A percentile compares a stretch with the other conserved stretches of the same genome.
phyloP scores from a whole-genome alignment of 2,888 invertebrate species.

The Drosophila conformis region DNA sequence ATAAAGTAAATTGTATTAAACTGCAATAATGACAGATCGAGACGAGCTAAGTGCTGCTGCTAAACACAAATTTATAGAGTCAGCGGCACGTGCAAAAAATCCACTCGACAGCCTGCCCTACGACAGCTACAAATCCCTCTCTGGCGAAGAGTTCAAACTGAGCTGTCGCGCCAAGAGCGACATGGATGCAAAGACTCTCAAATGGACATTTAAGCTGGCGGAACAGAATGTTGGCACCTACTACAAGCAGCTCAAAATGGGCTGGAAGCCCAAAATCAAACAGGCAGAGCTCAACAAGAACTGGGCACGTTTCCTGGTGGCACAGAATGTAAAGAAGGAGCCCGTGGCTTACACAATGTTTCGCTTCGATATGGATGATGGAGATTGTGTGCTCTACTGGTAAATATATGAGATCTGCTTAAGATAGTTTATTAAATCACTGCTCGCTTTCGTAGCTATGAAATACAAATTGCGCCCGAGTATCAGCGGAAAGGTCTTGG shows the following conservation, averaged over 20 bases:
- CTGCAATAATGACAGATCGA: slow-evolving; percentile 67
- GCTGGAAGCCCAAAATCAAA: slow-evolving; percentile 89
- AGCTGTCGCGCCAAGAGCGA: slow-evolving; percentile 81
- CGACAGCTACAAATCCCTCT: slow-evolving; percentile 63
- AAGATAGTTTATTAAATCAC: background rate
- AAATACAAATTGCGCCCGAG: slow-evolving; percentile 90
- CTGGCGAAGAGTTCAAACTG: slow-evolving; percentile 70
- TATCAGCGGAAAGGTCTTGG: slow-evolving; percentile 91
- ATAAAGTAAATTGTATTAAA: background rate
- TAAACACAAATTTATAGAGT: slow-evolving; percentile 83
- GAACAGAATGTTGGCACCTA: slow-evolving; percentile 83
- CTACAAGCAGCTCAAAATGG: slow-evolving; percentile 85
- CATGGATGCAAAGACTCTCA: slow-evolving; percentile 80
- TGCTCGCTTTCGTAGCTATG: slow-evolving; percentile 87
- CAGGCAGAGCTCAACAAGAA: slow-evolving; percentile 88
- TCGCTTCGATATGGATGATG: slow-evolving; percentile 90
- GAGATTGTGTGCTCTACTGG: slow-evolving; percentile 90
- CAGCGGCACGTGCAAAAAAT: slow-evolving; percentile 81
- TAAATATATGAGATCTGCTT: slow-evolving; percentile 73
- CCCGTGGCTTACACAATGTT: slow-evolving; percentile 91
- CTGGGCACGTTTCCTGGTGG: slow-evolving; percentile 87
- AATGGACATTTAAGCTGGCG: slow-evolving; percentile 85
- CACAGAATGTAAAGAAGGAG: slow-evolving; percentile 85
- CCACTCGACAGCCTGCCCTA: slow-evolving; percentile 79
- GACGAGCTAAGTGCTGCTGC: slow-evolving; percentile 68